Evolutionary conservation across 2,113 vertebrate species (phyloP).

Genomic region (Barbus barbus): DNA sequence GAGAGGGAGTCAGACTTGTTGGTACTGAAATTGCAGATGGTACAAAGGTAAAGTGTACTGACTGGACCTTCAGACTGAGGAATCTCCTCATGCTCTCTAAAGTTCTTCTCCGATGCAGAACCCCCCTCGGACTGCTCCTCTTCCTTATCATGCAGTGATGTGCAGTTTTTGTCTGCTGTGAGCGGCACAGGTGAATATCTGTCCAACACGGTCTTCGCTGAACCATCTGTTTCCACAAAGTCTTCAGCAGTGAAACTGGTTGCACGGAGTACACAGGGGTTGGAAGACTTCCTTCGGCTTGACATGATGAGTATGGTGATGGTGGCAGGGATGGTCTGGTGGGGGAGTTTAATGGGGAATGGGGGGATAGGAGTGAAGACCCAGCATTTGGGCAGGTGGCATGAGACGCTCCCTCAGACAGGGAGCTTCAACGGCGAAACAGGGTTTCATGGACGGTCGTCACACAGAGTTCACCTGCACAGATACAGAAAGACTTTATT

Average conservation of each 20-base stretch:
- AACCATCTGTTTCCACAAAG: slow-evolving; percentile 54
- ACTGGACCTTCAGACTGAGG: slow-evolving; percentile 94
- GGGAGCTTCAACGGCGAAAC: slow-evolving; percentile 71
- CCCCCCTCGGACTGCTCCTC: slow-evolving; percentile 33
- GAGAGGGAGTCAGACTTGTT: slow-evolving; percentile 93
- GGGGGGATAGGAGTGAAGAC: slow-evolving; percentile 49
- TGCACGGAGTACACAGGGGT: slow-evolving; percentile 87
- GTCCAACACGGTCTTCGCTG: slow-evolving; percentile 28
- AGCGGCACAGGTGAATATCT: slow-evolving; percentile 44
- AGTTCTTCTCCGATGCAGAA: slow-evolving; percentile 51
- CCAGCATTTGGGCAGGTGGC: slow-evolving; percentile 50
- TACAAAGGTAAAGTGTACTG: slow-evolving; percentile 90
- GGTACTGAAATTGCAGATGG: slow-evolving; percentile 92
- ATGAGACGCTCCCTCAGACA: slow-evolving; percentile 69
- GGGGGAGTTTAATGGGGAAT: slow-evolving; percentile 57
- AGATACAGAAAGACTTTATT: not conserved
- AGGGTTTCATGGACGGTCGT: slow-evolving; percentile 73
- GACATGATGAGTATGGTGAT: slow-evolving; percentile 78
- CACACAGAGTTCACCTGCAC: slow-evolving; percentile 62
- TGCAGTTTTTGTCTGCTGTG: slow-evolving; percentile 60
- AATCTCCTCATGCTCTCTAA: slow-evolving; percentile 87
- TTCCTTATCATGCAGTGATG: slow-evolving; percentile 54
- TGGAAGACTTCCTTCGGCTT: slow-evolving; percentile 90
- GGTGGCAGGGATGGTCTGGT: slow-evolving; percentile 45
- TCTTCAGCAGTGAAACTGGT: slow-evolving; percentile 73